Percentiles rank a stretch among this genome's conserved stretches.
These are phyloP conservation scores for Pollachius pollachius DNA, from an alignment of 2,113 vertebrate genomes.

Conservation along the genomic window DNA sequence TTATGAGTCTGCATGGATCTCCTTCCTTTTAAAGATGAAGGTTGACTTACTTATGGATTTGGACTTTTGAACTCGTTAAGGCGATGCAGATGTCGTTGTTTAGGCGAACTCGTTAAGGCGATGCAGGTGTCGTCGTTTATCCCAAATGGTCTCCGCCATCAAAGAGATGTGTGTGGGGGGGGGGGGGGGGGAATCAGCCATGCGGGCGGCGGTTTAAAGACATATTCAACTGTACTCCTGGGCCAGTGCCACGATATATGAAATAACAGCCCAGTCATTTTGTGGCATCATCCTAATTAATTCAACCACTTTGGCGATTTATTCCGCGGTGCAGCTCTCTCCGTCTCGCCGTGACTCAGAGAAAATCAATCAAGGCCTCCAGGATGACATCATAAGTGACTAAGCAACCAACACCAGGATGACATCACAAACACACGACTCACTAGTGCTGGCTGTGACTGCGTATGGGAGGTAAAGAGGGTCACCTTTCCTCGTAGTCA, in stretches of 20 bases:
- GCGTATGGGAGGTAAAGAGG: no score
- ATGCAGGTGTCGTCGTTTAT: no score
- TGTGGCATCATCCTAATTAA: slow-evolving; percentile 50
- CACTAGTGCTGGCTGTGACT: neutral
- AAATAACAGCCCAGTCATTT: slow-evolving; percentile 56
- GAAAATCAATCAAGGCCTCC: slow-evolving; percentile 53
- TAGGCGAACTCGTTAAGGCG: no score
- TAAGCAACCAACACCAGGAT: slow-evolving; percentile 41
- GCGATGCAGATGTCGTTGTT: no score
- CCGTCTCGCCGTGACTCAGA: slow-evolving; percentile 52
- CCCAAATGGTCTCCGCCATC: no score
- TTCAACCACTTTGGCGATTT: slow-evolving; percentile 62
- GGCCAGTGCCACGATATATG: slow-evolving; percentile 33
- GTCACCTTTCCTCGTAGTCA: no score
- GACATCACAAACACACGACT: slow-evolving; percentile 24
- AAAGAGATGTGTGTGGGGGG: no score
- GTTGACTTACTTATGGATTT: no score
- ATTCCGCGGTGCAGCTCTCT: slow-evolving; percentile 43
- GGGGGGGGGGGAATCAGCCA: slow-evolving; percentile 38
- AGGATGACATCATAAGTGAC: slow-evolving; percentile 66
- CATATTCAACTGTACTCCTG: slow-evolving; percentile 42
- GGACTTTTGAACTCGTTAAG: no score
- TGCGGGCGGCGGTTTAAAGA: slow-evolving; percentile 12
- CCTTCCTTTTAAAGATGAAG: no score
- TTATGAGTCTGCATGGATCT: no score